Base-by-base conservation (phyloP, 2,888 invertebrate species). In the Xanthorhoe spadicearia region DNA sequence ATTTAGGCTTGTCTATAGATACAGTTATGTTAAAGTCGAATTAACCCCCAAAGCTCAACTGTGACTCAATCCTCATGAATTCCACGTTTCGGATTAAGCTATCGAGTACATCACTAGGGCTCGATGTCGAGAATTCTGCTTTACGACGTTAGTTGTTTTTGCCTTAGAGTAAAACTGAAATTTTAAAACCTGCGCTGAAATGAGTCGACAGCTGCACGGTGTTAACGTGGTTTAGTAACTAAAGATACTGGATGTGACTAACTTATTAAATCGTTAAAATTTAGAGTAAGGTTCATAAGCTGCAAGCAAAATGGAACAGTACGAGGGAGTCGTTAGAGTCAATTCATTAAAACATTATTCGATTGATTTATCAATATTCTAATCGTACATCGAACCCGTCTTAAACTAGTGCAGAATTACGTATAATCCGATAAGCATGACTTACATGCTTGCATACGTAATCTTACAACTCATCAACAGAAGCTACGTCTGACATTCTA, bases 131-230 rank as follows among this genome's bases (percentile, higher is more conserved):
- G 74, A 69, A 75, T 75, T 71, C 71, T 69, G 61, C 69, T 76
- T 79, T 74, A 74, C 75, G 74, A 72, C 48, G 60, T 38, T 43
- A 56, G 69, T 72, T 74, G 77, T 83, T 87, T 85, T 85, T 82
- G 76, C 75, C 76, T 83, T 79, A 73, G 72, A 77, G 81, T 80
- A 75, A 81, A 83, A 80, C 82, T 78, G 81, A 77, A 82, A 83
- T 79, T 87, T 86, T 83, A 82, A 85, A 88, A 83, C 80, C 75
- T 77, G 73, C 78, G 77, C 71, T 77, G 80, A 81, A 83, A 83
- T 80, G 81, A 83, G 81, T 75, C 81, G 77, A 84, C 88, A 89
- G 87, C 88, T 89, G 89, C 74, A 73, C 62, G 78, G 78, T 79
- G 80, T 86, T 83, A 82, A 63, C 73, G 72, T 61, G 56, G 10